These are phyloP conservation scores for Romanogobio albipinnatus DNA, from an alignment of 2,113 vertebrate genomes.

Conservation along the genomic window DNA sequence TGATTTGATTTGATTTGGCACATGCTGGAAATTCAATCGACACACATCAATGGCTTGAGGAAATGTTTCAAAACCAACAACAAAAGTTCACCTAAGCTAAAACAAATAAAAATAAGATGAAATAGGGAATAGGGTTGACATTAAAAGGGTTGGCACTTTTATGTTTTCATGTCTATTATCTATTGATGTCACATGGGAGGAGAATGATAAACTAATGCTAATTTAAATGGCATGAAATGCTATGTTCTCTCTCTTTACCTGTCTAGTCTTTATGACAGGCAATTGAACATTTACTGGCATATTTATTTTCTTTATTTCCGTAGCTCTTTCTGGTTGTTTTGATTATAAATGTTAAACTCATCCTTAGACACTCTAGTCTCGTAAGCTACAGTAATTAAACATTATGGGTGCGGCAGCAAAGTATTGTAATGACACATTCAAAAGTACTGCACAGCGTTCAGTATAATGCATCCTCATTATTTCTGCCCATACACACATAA, in stretches of 20 bases:
- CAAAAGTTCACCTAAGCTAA: slow-evolving; percentile 11
- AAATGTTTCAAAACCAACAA: slow-evolving; percentile 46
- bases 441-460: background rate
- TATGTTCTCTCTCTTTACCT: slow-evolving; percentile 26
- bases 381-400: slow-evolving; percentile 6
- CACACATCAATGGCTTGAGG: slow-evolving; percentile 63
- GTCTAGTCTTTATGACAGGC: slow-evolving; percentile 64
- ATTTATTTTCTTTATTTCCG: slow-evolving; percentile 36
- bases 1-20: too few relatives aligned
- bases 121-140: background rate
- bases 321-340: slow-evolving; percentile 57
- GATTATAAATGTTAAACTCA: slow-evolving; percentile 59
- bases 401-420: slow-evolving; percentile 4
- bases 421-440: background rate
- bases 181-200: too few relatives aligned
- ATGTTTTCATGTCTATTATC: background rate
- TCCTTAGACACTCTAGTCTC: slow-evolving; percentile 6
- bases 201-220: background rate
- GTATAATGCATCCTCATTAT: background rate
- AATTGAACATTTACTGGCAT: slow-evolving; percentile 66
- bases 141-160: background rate
- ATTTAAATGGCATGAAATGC: background rate
- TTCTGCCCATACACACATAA: background rate
- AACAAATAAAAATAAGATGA: background rate
- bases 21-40: slow-evolving; percentile 57